Percentiles rank a stretch among this genome's conserved stretches.
Evolutionary conservation across 2,113 vertebrate species (phyloP).

Genomic region (Crotalus horridus): DNA sequence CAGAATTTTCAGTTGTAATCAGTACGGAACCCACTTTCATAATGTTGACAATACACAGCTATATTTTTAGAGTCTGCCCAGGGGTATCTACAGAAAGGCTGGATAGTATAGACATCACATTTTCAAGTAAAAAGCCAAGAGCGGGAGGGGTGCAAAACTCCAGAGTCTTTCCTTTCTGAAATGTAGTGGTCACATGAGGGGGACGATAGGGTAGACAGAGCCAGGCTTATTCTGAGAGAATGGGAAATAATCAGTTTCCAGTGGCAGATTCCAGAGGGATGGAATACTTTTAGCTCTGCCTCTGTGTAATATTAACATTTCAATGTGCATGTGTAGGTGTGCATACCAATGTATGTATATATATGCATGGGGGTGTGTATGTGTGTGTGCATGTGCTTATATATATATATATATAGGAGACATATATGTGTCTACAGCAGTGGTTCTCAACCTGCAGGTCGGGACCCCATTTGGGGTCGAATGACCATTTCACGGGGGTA

Average conservation of each 20-base stretch:
- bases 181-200: not conserved
- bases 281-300: not conserved
- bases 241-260: not conserved
- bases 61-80: constrained; percentile 27
- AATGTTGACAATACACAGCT: constrained; percentile 8
- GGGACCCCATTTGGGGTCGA: too few species aligned
- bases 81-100: constrained; percentile 12
- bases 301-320: constrained; percentile 1
- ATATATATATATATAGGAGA: not conserved
- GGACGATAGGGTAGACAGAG: not conserved
- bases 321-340: not conserved
- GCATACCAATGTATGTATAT: not conserved
- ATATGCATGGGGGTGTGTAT: not conserved
- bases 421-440: not conserved
- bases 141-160: not conserved
- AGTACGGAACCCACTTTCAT: constrained; percentile 10
- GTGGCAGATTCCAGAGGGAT: not conserved
- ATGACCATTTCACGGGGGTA: too few species aligned
- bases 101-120: not conserved
- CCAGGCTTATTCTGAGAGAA: constrained; percentile 3
- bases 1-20: constrained; percentile 2
- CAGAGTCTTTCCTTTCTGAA: not conserved
- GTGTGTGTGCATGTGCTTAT: too few species aligned
- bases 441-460: too few species aligned
- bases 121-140: not conserved